Percentiles rank a stretch among this genome's conserved stretches.
These are phyloP conservation scores for Myotis myotis DNA, from an alignment of 2,797 vertebrate species.

Conservation along the genomic window DNA sequence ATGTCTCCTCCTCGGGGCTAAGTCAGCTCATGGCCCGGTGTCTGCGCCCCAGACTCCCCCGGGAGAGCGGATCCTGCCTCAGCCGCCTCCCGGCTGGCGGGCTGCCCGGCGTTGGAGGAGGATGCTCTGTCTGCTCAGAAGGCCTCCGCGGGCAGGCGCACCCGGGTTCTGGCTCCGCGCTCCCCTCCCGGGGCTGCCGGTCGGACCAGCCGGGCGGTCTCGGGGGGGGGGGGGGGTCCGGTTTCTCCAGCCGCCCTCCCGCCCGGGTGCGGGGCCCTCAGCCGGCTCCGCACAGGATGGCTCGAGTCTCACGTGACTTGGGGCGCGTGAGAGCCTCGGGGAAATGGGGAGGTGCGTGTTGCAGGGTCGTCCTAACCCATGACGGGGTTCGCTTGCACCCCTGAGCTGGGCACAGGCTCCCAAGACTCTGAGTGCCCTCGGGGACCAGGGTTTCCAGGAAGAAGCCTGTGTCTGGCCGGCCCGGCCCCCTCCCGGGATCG, in stretches of 20 bases:
- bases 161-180: not conserved
- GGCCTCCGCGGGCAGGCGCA: not conserved
- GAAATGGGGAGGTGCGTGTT: not conserved
- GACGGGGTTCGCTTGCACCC: fast-evolving
- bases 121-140: not conserved
- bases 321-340: not conserved
- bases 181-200: not conserved
- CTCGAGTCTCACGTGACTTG: not conserved
- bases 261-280: not conserved
- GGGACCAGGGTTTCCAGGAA: not conserved
- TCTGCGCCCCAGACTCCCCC: conserved; percentile 75
- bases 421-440: not conserved
- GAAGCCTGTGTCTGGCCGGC: not conserved
- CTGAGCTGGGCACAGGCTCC: not conserved
- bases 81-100: conserved; percentile 59
- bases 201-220: not conserved
- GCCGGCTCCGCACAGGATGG: not conserved
- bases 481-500: not conserved
- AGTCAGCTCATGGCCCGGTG: conserved; percentile 42
- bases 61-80: conserved; percentile 60
- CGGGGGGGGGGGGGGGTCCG: not conserved
- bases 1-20: not conserved
- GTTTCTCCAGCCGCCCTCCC: not conserved
- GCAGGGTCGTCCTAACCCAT: not conserved
- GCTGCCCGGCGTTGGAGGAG: conserved; percentile 39